These are phyloP conservation scores for Magallana ariakensis DNA, from an alignment of 1,140 invertebrate species.

Conservation along the genomic window DNA sequence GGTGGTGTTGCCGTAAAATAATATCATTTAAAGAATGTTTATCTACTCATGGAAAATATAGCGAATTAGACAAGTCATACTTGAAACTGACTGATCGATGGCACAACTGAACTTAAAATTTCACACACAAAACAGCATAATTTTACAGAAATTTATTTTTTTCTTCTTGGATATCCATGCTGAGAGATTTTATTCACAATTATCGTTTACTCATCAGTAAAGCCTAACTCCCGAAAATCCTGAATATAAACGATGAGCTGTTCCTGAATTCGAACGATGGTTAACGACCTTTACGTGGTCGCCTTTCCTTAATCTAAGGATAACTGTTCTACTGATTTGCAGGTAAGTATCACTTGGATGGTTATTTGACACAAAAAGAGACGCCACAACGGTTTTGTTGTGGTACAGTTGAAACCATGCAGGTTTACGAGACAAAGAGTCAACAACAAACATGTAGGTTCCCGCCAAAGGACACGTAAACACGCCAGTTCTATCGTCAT, in stretches of 20 bases:
- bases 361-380: neutral
- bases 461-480: neutral
- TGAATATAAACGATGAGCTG: neutral
- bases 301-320: neutral
- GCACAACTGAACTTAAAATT: too few species aligned
- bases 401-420: neutral
- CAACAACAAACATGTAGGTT: constrained; percentile 7
- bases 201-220: neutral
- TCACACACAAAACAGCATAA: too few species aligned
- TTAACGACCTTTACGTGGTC: neutral
- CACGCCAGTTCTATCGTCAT: too few species aligned
- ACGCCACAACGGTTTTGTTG: neutral
- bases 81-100: too few species aligned
- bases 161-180: too few species aligned
- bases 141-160: too few species aligned
- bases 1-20: too few species aligned
- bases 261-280: neutral
- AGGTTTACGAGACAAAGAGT: neutral
- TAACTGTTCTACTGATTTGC: neutral
- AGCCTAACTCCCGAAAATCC: neutral
- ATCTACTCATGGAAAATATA: too few species aligned
- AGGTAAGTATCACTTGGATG: neutral
- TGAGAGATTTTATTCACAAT: too few species aligned
- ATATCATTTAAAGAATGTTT: too few species aligned
- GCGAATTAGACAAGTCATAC: too few species aligned